Conservation (phyloP, 2,113 vertebrate genomes). For the Puntigrus tetrazona region DNA sequence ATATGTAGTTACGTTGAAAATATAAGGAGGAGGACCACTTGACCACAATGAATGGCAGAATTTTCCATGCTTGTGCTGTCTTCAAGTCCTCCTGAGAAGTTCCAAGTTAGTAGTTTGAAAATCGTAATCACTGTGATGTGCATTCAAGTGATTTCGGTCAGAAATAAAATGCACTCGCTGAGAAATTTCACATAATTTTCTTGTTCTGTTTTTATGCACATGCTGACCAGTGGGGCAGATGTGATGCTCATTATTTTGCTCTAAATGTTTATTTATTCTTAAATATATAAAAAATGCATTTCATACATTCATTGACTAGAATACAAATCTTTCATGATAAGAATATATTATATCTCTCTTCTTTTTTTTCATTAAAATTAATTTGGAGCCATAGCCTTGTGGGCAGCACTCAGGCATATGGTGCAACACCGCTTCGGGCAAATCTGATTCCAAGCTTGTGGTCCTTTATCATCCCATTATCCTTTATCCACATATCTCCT, state of each 20-base stretch:
- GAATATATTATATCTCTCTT: neutral
- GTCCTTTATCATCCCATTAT: neutral
- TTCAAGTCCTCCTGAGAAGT: neutral
- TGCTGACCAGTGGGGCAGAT: neutral
- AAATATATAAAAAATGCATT: neutral
- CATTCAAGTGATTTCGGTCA: neutral
- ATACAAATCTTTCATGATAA: neutral
- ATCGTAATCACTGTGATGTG: neutral
- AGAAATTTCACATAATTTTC: neutral
- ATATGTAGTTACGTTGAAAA: neutral
- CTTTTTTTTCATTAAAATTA: neutral
- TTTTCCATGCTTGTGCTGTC: neutral
- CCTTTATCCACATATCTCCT: neutral
- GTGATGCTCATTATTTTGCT: neutral
- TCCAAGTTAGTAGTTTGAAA: neutral
- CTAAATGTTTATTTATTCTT: neutral
- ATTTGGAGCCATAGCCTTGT: neutral
- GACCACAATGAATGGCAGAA: neutral
- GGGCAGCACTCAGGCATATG: neutral
- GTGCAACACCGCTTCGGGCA: neutral
- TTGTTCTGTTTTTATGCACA: neutral
- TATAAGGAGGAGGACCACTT: neutral
- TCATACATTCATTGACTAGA: neutral
- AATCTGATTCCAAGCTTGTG: neutral
- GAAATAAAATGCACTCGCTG: neutral